Evolutionary conservation across 2,797 vertebrate species (phyloP).

Genomic region (Malacoraja senta): DNA sequence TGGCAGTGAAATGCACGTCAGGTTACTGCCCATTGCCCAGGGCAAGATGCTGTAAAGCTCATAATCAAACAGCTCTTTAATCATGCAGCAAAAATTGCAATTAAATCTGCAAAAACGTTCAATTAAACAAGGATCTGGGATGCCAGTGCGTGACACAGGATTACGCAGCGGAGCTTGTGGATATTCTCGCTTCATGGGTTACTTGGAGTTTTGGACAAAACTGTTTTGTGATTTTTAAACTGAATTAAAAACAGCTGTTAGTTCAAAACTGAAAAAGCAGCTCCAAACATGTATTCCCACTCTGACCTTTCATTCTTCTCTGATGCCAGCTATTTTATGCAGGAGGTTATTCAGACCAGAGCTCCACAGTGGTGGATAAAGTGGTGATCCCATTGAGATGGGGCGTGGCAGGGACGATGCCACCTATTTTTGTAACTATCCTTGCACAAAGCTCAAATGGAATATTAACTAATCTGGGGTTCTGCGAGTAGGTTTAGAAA

Average conservation of each 20-base stretch:
- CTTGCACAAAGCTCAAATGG: neutral
- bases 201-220: neutral
- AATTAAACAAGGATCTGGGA: neutral
- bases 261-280: neutral
- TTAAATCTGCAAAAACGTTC: slow-evolving; percentile 22
- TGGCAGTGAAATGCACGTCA: neutral
- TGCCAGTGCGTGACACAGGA: neutral
- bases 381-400: too few relatives aligned
- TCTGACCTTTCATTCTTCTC: slow-evolving; percentile 1
- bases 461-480: neutral
- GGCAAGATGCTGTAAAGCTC: slow-evolving; percentile 23
- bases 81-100: slow-evolving; percentile 3
- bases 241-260: slow-evolving; percentile 29
- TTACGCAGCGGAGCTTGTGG: neutral
- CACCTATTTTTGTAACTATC: slow-evolving; percentile 2
- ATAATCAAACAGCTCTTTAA: slow-evolving; percentile 17
- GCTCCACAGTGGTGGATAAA: too few relatives aligned
- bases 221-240: neutral
- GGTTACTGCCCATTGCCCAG: neutral
- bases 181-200: neutral
- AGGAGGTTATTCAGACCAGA: too few relatives aligned
- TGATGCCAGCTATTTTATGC: neutral
- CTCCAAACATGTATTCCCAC: slow-evolving; percentile 20
- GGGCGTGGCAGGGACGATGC: neutral
- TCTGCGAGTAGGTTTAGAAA: neutral